Evolutionary conservation across 92 coral and sea anemone genomes (phyloP).

Genomic region (Scolanthus callimorphus): DNA sequence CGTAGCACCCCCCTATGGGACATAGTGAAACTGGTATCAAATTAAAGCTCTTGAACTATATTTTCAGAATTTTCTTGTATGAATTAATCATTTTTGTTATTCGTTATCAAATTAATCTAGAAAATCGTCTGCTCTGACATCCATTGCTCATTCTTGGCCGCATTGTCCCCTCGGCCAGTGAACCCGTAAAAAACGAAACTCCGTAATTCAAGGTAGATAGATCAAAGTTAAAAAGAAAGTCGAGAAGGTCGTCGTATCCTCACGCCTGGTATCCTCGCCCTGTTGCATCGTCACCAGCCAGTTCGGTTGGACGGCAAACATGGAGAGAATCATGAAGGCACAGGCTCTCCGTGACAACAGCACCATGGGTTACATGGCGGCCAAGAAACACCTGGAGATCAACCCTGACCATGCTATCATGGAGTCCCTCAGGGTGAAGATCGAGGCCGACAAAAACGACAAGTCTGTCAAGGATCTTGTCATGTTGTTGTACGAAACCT

Average conservation of each 20-base stretch:
- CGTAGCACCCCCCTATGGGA: too few species aligned
- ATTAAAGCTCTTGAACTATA: too few species aligned
- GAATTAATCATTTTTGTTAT: too few species aligned
- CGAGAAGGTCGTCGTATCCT: conserved; percentile 90
- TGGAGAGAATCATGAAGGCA: conserved; percentile 99
- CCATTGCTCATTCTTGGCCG: too few species aligned
- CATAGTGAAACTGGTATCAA: too few species aligned
- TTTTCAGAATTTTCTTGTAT: too few species aligned
- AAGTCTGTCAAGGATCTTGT: conserved; percentile 96
- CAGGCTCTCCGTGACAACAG: conserved; percentile 98
- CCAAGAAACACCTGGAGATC: conserved; percentile 95
- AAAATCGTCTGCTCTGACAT: too few species aligned
- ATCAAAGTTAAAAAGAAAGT: too few species aligned
- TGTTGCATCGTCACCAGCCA: conserved; percentile 98
- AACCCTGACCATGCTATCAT: conserved; percentile 94
- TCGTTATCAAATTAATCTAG: too few species aligned
- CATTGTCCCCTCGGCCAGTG: too few species aligned
- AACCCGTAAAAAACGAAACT: too few species aligned
- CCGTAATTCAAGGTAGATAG: too few species aligned
- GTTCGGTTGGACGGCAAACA: conserved; percentile 99
- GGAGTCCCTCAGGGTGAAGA: conserved; percentile 77
- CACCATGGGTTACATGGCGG: conserved; percentile 98
- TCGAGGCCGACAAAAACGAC: conserved; percentile 91
- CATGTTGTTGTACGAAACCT: conserved; percentile 93
- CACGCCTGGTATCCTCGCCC: conserved; percentile 88